Percentiles rank a stretch among this genome's conserved stretches.
Evolutionary conservation across 2,113 vertebrate genomes (phyloP).

Genomic region (Poeciliopsis turrubarensis): DNA sequence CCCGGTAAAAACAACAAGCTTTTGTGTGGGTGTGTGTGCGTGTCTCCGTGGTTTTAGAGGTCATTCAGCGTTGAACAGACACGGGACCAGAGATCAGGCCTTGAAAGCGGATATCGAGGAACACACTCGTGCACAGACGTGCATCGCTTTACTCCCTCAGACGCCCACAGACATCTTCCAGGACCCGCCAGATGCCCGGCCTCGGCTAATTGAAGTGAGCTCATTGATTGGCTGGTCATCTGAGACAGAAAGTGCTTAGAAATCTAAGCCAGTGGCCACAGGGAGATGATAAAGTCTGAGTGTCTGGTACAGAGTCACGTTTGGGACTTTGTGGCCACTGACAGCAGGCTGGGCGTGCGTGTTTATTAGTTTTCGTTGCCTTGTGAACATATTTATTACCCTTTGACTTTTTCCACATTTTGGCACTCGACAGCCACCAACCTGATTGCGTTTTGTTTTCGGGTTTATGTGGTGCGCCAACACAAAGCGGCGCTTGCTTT

Average conservation of each 20-base stretch:
- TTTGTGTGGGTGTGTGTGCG: neutral
- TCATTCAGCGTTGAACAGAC: slow-evolving; percentile 43
- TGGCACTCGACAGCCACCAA: neutral
- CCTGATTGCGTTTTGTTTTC: neutral
- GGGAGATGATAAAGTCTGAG: slow-evolving; percentile 21
- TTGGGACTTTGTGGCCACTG: slow-evolving; percentile 21
- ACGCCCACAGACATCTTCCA: slow-evolving; percentile 25
- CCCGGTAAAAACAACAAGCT: neutral
- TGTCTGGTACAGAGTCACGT: slow-evolving; percentile 21
- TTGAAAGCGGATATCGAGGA: slow-evolving; percentile 54
- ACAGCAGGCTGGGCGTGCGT: neutral
- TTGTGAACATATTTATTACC: slow-evolving; percentile 14
- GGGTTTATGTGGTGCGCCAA: neutral
- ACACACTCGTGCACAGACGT: slow-evolving; percentile 27
- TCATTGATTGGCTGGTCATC: slow-evolving; percentile 73
- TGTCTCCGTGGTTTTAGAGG: neutral
- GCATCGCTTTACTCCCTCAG: slow-evolving; percentile 21
- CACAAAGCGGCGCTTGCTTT: no score
- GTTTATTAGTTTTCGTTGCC: neutral
- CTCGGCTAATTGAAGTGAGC: slow-evolving; percentile 66
- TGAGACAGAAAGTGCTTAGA: slow-evolving; percentile 64
- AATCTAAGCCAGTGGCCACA: slow-evolving; percentile 53
- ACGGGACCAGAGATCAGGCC: slow-evolving; percentile 22
- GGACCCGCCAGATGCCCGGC: slow-evolving; percentile 28
- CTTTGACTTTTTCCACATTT: neutral